phyloP scores from a whole-genome alignment of 1,140 invertebrate species.

The Hetaerina americana region DNA sequence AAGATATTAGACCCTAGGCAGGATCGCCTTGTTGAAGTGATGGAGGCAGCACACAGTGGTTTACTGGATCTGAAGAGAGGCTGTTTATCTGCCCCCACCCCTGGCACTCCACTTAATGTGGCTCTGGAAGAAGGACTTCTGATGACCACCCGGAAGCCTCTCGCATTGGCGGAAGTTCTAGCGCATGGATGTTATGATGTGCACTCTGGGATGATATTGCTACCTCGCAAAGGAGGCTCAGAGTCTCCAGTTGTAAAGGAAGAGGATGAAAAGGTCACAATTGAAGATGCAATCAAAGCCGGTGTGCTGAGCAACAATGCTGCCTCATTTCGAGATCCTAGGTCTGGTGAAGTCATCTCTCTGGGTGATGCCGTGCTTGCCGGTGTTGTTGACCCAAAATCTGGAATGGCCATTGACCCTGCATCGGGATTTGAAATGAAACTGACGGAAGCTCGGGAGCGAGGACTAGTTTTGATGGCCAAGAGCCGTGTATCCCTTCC shows the following conservation, averaged over 20 bases:
- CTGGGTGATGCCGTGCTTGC: conserved; percentile 66
- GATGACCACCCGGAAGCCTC: conserved; percentile 57
- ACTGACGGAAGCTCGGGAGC: conserved; percentile 62
- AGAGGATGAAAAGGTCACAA: conserved; percentile 46
- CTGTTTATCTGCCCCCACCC: conserved; percentile 48
- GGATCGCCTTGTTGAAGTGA: conserved; percentile 47
- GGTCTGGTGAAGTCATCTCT: conserved; percentile 61
- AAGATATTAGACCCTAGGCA: conserved; percentile 51
- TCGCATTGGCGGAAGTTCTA: conserved; percentile 73
- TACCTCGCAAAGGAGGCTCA: conserved; percentile 41
- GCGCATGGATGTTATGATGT: conserved; percentile 68
- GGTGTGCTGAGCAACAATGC: conserved; percentile 63
- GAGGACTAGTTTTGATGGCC: conserved; percentile 65
- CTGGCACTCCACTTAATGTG: conserved; percentile 49
- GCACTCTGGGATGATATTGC: conserved; percentile 50
- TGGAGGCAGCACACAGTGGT: conserved; percentile 52
- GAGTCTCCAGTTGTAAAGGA: neutral
- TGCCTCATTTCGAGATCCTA: conserved; percentile 66
- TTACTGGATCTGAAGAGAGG: conserved; percentile 58
- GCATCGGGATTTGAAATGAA: conserved; percentile 56
- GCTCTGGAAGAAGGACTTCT: conserved; percentile 66
- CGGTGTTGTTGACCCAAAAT: conserved; percentile 67
- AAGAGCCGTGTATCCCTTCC: conserved; percentile 70
- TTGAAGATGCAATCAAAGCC: conserved; percentile 64
- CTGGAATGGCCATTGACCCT: conserved; percentile 63